A percentile compares a stretch with the other conserved stretches of the same genome.
phyloP scores from a whole-genome alignment of 2,797 vertebrate genomes.

The Acanthis flammea region DNA sequence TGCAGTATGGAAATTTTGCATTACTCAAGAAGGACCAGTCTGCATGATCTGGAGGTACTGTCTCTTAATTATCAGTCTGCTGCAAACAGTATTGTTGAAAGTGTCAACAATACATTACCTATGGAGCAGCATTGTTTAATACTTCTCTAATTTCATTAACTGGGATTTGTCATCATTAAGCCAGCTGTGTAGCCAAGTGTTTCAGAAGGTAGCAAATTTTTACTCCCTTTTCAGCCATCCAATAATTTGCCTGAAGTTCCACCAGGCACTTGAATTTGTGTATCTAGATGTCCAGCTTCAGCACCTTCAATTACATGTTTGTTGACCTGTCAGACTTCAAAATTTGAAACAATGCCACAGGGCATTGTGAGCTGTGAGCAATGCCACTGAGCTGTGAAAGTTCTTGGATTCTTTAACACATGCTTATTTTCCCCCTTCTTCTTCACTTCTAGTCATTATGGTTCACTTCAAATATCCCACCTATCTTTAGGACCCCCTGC shows the following conservation, averaged over 20 bases:
- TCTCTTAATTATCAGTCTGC: neutral
- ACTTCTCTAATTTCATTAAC: neutral
- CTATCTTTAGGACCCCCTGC: neutral
- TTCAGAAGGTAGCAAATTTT: neutral
- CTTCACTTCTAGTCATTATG: neutral
- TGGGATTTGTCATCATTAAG: neutral
- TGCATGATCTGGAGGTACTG: neutral
- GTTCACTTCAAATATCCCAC: neutral
- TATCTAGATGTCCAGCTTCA: neutral
- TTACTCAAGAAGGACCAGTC: neutral
- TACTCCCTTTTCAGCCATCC: neutral
- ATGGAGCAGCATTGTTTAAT: neutral
- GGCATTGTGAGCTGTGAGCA: too few species aligned
- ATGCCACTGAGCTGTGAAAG: neutral
- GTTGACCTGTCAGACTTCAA: neutral
- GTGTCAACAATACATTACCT: neutral
- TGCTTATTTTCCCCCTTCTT: neutral
- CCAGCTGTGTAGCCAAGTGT: neutral
- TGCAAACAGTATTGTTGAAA: neutral
- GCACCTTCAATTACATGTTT: neutral
- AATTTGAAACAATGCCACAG: neutral
- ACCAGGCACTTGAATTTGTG: neutral
- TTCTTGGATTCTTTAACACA: neutral
- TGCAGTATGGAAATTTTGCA: neutral
- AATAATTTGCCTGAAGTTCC: neutral